These are phyloP conservation scores for Rhinoptilus africanus DNA, from an alignment of 2,113 vertebrate species.

Conservation along the genomic window DNA sequence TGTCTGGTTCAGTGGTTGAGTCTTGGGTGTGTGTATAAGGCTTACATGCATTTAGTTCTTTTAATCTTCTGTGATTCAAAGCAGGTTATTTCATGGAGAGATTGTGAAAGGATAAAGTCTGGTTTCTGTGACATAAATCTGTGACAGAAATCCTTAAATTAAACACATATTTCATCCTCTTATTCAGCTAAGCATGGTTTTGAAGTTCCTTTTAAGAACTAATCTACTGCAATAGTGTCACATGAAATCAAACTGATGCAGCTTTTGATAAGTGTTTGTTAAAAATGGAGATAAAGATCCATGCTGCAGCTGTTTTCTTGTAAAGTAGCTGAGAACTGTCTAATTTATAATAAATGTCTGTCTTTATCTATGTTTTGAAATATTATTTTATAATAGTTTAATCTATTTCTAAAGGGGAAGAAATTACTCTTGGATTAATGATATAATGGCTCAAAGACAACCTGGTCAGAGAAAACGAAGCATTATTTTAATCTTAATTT, in stretches of 20 bases:
- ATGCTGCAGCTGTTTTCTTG: neutral
- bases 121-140: neutral
- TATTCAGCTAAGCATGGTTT: neutral
- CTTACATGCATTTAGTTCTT: neutral
- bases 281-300: neutral
- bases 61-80: neutral
- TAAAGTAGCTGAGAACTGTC: neutral
- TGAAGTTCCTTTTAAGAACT: neutral
- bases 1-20: neutral
- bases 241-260: neutral
- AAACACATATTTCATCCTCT: neutral
- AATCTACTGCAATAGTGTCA: neutral
- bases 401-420: neutral
- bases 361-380: neutral
- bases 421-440: neutral
- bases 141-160: neutral
- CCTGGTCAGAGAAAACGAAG: neutral
- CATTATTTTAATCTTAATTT: neutral
- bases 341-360: neutral
- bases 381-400: neutral
- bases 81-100: neutral
- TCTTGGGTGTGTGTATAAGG: neutral
- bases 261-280: neutral
- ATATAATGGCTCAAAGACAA: neutral
- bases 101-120: neutral